Conservation (phyloP, 2,797 vertebrate genomes). For the Argentina silus region DNA sequence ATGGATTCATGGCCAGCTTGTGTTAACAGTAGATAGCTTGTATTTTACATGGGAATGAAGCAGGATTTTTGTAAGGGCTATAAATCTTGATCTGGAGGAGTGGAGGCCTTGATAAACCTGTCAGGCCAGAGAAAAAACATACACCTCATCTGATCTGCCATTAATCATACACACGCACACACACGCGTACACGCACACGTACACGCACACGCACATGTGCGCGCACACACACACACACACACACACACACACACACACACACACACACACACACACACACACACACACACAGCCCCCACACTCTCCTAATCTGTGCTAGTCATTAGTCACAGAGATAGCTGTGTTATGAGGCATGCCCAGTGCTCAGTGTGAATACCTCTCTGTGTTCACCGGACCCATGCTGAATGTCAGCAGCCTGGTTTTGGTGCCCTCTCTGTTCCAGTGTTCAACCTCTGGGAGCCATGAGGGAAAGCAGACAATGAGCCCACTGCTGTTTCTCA, state of each 20-base stretch:
- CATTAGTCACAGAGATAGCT: background rate
- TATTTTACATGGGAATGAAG: no score
- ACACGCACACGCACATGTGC: background rate
- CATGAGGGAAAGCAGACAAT: slow-evolving; percentile 61
- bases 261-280: background rate
- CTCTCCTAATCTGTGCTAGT: no score
- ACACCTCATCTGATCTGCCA: slow-evolving; percentile 62
- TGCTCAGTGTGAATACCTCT: background rate
- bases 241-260: no score
- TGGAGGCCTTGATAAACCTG: slow-evolving; percentile 72
- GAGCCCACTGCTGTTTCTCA: slow-evolving; percentile 61
- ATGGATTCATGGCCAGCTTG: background rate
- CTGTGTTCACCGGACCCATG: background rate
- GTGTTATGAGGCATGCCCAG: background rate
- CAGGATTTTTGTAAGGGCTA: no score
- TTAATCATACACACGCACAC: slow-evolving; percentile 2
- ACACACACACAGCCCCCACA: background rate
- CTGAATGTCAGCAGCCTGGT: background rate
- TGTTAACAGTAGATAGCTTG: no score
- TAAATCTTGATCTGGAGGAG: no score
- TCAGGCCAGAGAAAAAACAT: slow-evolving; percentile 68
- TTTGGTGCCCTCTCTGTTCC: slow-evolving; percentile 8
- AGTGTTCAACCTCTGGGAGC: slow-evolving; percentile 6
- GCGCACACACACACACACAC: no score
- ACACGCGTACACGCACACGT: background rate